Base-by-base conservation (phyloP, 2,888 invertebrate genomes). In the Erynnis tages region DNA sequence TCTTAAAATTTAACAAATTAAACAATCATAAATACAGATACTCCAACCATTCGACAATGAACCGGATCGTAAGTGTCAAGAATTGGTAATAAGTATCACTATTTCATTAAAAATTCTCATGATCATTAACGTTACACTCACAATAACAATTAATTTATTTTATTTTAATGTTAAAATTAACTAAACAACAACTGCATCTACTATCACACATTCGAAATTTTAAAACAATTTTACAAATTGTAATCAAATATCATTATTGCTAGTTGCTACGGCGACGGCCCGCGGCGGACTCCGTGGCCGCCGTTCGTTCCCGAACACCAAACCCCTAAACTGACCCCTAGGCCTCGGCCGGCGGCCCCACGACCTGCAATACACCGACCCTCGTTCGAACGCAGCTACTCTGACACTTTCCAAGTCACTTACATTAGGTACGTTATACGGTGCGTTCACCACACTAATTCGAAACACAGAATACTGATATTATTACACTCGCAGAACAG, bases 151-250 rank as follows among this genome's bases (percentile, higher is more conserved):
- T 86, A 73, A 85, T 84, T 74, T 66, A 68, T 67, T 79, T 79
- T 75, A 82, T 79, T 59, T 53, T 74, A 80, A 70, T 70, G 65
- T 73, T 73, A 83, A 85, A 84, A 78, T 85, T 88, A 88, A 89
- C 86, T 89, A 90, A 90, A 90, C 89, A 90, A 90, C 90, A 89
- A 90, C 89, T 87, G 88, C 89, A 83, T 82, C 90, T 90, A 90
- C 89, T 89, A 90, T 90, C 90, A 90, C 90, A 90, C 90, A 88
- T 90, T 90, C 85, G 87, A 90, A 90, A 86, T 88, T 87, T 53
- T 82, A 85, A 88, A 87, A 89, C 89, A 87, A 88, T 88, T 86
- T 86, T 85, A 85, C 79, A 86, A 83, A 83, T 88, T 75, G 83
- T 82, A 86, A 79, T 84, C 80, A 82, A 85, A 86, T 76, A 77